These are phyloP conservation scores for Noctua pronuba DNA, from an alignment of 2,888 invertebrate species.

Conservation along the genomic window DNA sequence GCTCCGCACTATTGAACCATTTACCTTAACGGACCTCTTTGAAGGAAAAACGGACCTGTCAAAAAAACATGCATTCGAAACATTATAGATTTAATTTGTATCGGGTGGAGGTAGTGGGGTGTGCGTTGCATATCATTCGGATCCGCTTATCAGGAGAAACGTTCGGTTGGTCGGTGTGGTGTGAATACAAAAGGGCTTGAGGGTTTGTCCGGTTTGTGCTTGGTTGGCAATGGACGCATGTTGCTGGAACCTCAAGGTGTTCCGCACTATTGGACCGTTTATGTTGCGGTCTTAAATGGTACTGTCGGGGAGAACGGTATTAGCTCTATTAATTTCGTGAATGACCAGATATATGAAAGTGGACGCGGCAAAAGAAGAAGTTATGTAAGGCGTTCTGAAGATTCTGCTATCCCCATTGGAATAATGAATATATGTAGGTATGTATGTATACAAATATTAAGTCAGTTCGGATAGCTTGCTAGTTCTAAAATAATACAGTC, in stretches of 20 bases:
- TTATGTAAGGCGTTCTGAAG: neutral
- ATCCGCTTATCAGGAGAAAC: constrained; percentile 32
- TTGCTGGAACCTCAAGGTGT: constrained; percentile 43
- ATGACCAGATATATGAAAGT: neutral
- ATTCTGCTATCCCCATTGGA: neutral
- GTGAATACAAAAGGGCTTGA: constrained; percentile 69
- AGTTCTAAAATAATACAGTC: neutral
- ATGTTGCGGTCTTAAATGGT: constrained; percentile 49
- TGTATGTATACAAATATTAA: neutral
- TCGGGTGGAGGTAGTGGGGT: constrained; percentile 32
- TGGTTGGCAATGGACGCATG: constrained; percentile 44
- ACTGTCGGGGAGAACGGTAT: constrained; percentile 25
- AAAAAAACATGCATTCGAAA: constrained; percentile 32
- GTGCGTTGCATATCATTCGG: constrained; percentile 12
- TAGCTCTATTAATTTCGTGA: neutral
- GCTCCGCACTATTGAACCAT: constrained; percentile 56
- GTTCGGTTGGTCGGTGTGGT: constrained; percentile 14
- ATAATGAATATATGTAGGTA: neutral
- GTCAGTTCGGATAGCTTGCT: neutral
- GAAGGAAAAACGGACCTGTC: constrained; percentile 35
- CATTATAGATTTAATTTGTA: constrained; percentile 47
- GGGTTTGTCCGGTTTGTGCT: constrained; percentile 46
- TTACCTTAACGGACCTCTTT: constrained; percentile 40
- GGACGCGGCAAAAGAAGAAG: neutral
- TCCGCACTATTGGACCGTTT: constrained; percentile 44